phyloP scores from a whole-genome alignment of 2,113 vertebrate species.

The Psammodynastes pulverulentus region DNA sequence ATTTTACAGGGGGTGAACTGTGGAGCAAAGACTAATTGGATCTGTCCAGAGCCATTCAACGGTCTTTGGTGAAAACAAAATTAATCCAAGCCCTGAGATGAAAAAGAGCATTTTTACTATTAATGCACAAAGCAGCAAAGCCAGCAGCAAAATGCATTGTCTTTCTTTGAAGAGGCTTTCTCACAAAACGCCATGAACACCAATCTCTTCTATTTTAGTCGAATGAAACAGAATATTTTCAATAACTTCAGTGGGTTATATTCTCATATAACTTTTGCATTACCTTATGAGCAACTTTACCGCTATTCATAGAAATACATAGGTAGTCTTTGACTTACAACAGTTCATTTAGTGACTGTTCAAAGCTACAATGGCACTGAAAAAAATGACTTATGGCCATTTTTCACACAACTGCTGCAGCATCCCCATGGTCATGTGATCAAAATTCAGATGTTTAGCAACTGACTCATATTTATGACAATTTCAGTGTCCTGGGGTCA shows the following conservation, averaged over 20 bases:
- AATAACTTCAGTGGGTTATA: background rate
- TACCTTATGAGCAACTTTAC: background rate
- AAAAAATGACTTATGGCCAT: background rate
- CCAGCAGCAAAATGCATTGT: background rate
- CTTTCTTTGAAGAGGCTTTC: background rate
- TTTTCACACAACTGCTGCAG: background rate
- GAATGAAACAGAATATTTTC: background rate
- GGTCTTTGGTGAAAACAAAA: conserved; percentile 4
- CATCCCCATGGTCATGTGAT: background rate
- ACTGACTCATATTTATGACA: background rate
- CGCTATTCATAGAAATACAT: background rate
- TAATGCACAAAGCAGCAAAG: background rate
- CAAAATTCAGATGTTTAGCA: background rate
- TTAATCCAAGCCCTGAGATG: conserved; percentile 4
- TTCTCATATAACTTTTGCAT: background rate
- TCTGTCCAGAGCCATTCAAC: conserved; percentile 10
- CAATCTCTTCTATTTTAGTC: background rate
- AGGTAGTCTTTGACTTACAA: background rate
- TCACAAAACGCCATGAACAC: background rate
- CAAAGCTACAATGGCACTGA: background rate
- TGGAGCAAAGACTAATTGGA: conserved; percentile 20
- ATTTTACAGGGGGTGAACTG: conserved; percentile 29
- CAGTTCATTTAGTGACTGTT: background rate
- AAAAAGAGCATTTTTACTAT: background rate
- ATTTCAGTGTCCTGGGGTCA: background rate